Evolutionary conservation across 2,797 vertebrate species (phyloP).

Genomic region (Catostomus latipinnis): DNA sequence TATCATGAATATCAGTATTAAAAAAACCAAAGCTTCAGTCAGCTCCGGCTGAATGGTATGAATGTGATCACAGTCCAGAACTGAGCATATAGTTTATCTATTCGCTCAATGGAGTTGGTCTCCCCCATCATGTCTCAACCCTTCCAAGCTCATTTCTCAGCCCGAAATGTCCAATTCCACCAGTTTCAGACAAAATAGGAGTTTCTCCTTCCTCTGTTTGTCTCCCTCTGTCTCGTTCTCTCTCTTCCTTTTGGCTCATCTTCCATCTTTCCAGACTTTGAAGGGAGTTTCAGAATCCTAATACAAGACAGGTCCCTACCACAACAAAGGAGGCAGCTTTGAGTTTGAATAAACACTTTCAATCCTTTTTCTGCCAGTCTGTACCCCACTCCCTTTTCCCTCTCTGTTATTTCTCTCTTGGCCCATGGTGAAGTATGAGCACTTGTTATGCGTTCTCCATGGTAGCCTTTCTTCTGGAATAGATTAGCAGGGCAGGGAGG

Average conservation of each 20-base stretch:
- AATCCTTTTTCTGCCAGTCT: constrained; percentile 55
- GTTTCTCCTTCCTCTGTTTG: constrained; percentile 56
- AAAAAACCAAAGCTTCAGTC: constrained; percentile 16
- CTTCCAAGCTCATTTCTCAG: constrained; percentile 50
- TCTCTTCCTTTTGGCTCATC: constrained; percentile 69
- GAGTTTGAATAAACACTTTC: constrained; percentile 67
- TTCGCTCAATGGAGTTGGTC: constrained; percentile 58
- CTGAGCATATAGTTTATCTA: constrained; percentile 52
- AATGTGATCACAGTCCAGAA: constrained; percentile 17
- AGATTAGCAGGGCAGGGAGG: constrained; percentile 48
- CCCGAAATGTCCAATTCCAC: constrained; percentile 47
- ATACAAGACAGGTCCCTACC: constrained; percentile 75
- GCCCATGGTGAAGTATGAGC: constrained; percentile 64
- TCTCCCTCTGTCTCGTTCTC: constrained; percentile 54
- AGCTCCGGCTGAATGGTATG: constrained; percentile 28
- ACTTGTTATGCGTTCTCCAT: constrained; percentile 63
- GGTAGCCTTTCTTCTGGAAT: constrained; percentile 59
- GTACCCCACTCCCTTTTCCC: constrained; percentile 59
- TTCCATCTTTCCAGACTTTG: constrained; percentile 74
- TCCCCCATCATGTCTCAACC: constrained; percentile 39
- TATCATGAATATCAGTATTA: constrained; percentile 29
- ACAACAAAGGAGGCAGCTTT: constrained; percentile 73
- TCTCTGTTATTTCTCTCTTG: constrained; percentile 71
- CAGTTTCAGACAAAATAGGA: constrained; percentile 60
- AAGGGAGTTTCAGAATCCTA: constrained; percentile 72